These are phyloP conservation scores for Bujurquina vittata DNA, from an alignment of 2,113 vertebrate genomes.

Conservation along the genomic window DNA sequence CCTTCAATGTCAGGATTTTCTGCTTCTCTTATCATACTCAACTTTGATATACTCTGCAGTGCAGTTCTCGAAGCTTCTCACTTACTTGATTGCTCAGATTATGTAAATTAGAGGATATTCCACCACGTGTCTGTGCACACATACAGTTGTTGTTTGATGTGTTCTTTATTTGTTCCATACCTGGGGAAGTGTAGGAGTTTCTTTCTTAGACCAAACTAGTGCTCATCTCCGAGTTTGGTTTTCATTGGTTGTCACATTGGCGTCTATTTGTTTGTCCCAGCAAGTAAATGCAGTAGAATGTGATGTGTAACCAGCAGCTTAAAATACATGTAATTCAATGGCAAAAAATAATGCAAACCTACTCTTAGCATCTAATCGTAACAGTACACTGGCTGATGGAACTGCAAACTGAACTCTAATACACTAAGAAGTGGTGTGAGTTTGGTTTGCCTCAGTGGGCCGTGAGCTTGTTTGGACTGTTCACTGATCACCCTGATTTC, in stretches of 20 bases:
- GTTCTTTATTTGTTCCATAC: no score
- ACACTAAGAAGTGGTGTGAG: background rate
- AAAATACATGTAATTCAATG: background rate
- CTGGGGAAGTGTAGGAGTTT: no score
- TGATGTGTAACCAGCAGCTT: accelerated
- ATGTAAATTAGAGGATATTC: background rate
- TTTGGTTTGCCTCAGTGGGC: background rate
- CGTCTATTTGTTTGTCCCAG: background rate
- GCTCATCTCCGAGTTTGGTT: no score
- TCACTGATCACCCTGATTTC: background rate
- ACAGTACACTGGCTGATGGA: no score
- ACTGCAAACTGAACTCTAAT: no score
- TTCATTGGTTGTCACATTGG: no score
- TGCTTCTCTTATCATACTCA: background rate
- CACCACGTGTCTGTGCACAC: background rate
- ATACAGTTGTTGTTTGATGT: no score
- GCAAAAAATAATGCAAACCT: background rate
- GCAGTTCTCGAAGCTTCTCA: background rate
- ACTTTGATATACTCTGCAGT: background rate
- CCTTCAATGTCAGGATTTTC: background rate
- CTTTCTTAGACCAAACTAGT: no score
- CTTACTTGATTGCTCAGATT: background rate
- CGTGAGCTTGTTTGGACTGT: background rate
- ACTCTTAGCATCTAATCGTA: background rate
- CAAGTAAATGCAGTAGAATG: background rate